Percentiles rank a stretch among this genome's conserved stretches.
Evolutionary conservation across 2,113 vertebrate genomes (phyloP).

Genomic region (Caloenas nicobarica): DNA sequence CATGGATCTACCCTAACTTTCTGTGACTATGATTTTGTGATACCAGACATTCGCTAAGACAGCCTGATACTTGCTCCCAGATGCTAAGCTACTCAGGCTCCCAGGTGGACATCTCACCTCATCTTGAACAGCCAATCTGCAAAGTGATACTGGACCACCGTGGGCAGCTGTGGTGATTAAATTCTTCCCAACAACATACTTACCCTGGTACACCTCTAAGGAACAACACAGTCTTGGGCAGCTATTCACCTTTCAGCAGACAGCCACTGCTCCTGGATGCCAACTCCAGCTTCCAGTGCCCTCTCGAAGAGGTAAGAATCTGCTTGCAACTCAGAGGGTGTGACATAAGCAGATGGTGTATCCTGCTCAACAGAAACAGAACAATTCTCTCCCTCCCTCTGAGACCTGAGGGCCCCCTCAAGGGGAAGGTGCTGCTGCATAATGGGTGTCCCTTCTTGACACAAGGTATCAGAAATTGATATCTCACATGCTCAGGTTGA

Average conservation of each 20-base stretch:
- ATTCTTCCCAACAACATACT: neutral
- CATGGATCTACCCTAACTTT: neutral
- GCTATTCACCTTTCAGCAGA: neutral
- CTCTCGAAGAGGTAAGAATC: neutral
- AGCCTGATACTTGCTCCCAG: neutral
- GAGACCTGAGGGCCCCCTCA: neutral
- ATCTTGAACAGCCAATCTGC: neutral
- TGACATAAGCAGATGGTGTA: neutral
- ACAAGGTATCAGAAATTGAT: neutral
- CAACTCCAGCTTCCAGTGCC: neutral
- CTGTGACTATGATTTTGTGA: too few relatives aligned
- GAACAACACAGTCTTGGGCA: neutral
- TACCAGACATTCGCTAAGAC: neutral
- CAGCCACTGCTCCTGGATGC: neutral
- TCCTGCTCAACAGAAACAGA: neutral
- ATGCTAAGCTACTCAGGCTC: neutral
- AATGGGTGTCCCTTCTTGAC: neutral
- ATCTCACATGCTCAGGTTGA: neutral
- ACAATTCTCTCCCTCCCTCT: neutral
- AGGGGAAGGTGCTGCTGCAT: neutral
- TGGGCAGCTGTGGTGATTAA: neutral
- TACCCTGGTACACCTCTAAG: neutral
- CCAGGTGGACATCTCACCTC: neutral
- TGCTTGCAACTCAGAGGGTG: neutral
- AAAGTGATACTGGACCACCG: neutral